Evolutionary conservation across 2,888 invertebrate species (phyloP), one percentile per base, ranked within the genome.

Genomic region (Coelinius sp.): DNA sequence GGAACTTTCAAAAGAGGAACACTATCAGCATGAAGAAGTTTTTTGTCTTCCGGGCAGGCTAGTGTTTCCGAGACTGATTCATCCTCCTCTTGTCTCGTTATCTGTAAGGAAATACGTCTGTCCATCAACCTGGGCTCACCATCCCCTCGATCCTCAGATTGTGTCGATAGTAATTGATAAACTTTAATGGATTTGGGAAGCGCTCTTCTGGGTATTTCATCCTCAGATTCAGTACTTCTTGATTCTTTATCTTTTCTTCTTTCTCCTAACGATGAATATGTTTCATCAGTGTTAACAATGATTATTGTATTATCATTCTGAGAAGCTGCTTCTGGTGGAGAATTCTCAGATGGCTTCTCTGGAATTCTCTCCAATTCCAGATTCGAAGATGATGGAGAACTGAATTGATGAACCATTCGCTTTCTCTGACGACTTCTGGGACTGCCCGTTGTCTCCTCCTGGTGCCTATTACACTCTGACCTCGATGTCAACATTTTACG

Each of bases 71-170:
- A 27, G 10, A 59, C 25, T 1, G 35, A 41, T 20, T 75, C 75
- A 3, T 81, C 80, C 2, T 81, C 80, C 2, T 78, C 78, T 10
- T 75, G 77, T 14, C 79, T 63, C 0, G 78, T 73, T 56, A 83
- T 81, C 59, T 83, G 82, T 44, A 84, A 67, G 1, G 81, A 81
- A 68, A 80, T 83, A 49, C 84, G 73, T 4, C 82, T 76, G 64
- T 82, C 81, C 20, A 73, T 56, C 8, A 81, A 59, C 5, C 78
- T 73, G 2, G 79, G 64, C 7, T 80, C 80, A 2, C 74, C 76
- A 31, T 84, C 83, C 0, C 75, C 75, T 1, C 79, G 76, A 70
- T 84, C 84, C 27, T 84, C 84, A 6, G 84, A 84, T 17, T 83
- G 82, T 0, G 83, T 83, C 17, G 84, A 81, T 46, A 84, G 64